Evolutionary conservation across 2,888 invertebrate species (phyloP).

Genomic region (Pachycephus smyrnensis): DNA sequence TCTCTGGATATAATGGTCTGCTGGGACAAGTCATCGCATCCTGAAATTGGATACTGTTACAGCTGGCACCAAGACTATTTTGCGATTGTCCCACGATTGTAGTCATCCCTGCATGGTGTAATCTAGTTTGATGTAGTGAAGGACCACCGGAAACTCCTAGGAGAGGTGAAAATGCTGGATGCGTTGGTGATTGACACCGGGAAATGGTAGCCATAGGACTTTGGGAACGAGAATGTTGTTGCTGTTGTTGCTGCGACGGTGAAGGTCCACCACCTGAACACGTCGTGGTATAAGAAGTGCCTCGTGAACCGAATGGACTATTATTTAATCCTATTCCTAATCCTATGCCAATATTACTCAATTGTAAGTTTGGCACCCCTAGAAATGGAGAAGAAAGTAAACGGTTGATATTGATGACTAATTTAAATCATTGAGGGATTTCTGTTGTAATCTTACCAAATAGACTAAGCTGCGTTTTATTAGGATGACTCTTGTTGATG

Average conservation of each 20-base stretch:
- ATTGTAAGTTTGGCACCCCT: conserved; percentile 51
- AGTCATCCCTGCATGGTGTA: conserved; percentile 57
- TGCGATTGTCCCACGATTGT: conserved; percentile 49
- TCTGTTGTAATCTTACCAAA: conserved; percentile 45
- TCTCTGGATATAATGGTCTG: conserved; percentile 82
- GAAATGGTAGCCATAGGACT: conserved; percentile 70
- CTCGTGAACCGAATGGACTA: conserved; percentile 57
- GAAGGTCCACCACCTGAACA: conserved; percentile 52
- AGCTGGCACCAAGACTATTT: conserved; percentile 45
- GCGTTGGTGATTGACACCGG: conserved; percentile 64
- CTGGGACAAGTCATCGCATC: conserved; percentile 47
- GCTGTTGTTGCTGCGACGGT: conserved; percentile 53
- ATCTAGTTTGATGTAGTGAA: conserved; percentile 50
- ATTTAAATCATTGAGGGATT: not conserved
- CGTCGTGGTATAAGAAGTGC: conserved; percentile 56
- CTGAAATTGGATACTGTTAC: conserved; percentile 52
- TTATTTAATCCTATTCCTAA: conserved; percentile 37
- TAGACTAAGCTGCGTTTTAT: conserved; percentile 53
- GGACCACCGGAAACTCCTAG: conserved; percentile 44
- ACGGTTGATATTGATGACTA: not conserved
- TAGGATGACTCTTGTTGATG: conserved; percentile 47
- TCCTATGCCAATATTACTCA: conserved; percentile 42
- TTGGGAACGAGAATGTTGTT: conserved; percentile 66
- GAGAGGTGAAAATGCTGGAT: conserved; percentile 56
- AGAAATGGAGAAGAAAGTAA: not conserved